Percentiles rank a stretch among this genome's conserved stretches.
Conservation (phyloP, 2,797 vertebrate species). For the Sphaeramia orbicularis region DNA sequence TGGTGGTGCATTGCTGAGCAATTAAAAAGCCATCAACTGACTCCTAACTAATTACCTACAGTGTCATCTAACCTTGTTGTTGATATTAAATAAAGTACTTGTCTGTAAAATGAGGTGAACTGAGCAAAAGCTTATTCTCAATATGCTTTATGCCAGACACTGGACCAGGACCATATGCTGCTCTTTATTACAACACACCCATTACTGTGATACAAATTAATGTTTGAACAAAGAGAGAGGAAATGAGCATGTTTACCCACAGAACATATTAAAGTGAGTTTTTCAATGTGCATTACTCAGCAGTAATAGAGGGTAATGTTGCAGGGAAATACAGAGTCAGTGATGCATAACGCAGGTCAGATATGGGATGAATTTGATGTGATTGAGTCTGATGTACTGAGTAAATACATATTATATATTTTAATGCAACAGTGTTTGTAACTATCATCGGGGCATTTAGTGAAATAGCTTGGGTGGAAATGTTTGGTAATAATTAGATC, state of each 20-base stretch:
- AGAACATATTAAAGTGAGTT: conserved; percentile 19
- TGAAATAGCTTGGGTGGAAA: conserved; percentile 14
- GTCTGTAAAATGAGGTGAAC: conserved; percentile 71
- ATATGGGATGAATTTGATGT: conserved; percentile 32
- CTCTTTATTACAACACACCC: conserved; percentile 48
- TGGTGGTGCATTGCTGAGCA: conserved; percentile 67
- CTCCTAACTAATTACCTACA: conserved; percentile 76
- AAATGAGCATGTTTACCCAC: conserved; percentile 24
- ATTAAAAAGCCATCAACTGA: conserved; percentile 79
- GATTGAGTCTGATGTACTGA: conserved; percentile 21
- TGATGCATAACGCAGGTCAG: conserved; percentile 38
- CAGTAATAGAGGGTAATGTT: conserved; percentile 20
- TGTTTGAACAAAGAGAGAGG: conserved; percentile 18
- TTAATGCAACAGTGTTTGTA: conserved; percentile 10
- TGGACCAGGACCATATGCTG: conserved; percentile 58
- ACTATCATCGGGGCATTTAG: background rate
- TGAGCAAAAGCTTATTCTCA: conserved; percentile 54
- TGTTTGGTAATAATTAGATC: conserved; percentile 35
- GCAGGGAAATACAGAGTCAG: conserved; percentile 16
- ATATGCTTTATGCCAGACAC: conserved; percentile 45
- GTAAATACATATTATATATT: conserved; percentile 23
- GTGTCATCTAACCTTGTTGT: conserved; percentile 74
- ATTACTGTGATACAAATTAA: conserved; percentile 51
- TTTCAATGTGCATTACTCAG: background rate
- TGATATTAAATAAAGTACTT: conserved; percentile 77